These are phyloP conservation scores for Cantharis flavilabris DNA, from an alignment of 2,888 invertebrate genomes.

Conservation along the genomic window DNA sequence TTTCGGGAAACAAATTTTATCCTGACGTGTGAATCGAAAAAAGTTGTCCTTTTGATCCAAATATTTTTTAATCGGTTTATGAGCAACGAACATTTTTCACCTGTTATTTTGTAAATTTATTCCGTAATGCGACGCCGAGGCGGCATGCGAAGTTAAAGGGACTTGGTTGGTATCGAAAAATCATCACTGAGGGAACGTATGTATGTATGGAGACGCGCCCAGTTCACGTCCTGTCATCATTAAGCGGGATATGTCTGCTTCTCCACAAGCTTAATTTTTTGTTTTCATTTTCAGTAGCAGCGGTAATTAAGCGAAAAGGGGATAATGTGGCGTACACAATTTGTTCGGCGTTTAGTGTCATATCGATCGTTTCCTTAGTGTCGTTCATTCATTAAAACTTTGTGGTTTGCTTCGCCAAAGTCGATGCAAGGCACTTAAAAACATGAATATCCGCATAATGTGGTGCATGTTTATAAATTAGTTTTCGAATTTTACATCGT, in stretches of 20 bases:
- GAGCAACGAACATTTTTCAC: not conserved
- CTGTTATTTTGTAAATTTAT: not conserved
- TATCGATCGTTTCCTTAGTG: not conserved
- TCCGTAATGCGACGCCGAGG: not conserved
- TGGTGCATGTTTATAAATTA: constrained; percentile 4
- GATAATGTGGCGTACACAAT: not conserved
- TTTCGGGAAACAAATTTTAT: no score
- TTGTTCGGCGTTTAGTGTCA: not conserved
- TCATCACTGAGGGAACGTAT: not conserved
- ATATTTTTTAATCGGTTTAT: no score
- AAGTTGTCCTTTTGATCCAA: no score
- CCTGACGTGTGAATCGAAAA: no score
- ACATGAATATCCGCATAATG: constrained; percentile 1
- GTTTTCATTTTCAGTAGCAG: not conserved
- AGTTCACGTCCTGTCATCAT: not conserved
- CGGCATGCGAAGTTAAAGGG: not conserved
- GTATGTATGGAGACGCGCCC: not conserved
- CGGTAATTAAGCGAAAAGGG: not conserved
- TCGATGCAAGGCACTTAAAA: not conserved
- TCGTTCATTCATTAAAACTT: not conserved
- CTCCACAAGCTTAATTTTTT: not conserved
- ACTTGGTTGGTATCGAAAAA: not conserved
- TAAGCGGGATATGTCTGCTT: not conserved
- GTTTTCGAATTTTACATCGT: not conserved
- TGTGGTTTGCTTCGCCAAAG: not conserved